Base-by-base conservation (phyloP, 2,113 vertebrate genomes). In the Neofelis nebulosa region DNA sequence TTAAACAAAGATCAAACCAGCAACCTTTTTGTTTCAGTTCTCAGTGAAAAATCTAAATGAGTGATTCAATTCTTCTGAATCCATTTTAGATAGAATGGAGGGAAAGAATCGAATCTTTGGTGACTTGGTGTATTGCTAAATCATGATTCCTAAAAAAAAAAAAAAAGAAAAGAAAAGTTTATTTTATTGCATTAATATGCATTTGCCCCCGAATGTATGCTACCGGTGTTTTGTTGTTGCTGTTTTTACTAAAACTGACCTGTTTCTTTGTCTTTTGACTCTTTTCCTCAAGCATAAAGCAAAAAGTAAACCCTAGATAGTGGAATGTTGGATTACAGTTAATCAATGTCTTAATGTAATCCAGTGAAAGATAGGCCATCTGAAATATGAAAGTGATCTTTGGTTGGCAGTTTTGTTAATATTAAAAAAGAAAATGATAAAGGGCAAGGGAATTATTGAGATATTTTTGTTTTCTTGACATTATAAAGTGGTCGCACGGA, bases 401-500 rank as follows among this genome's bases (percentile, higher is more conserved):
- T 45, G 83, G 63, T 83, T 83, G 31, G 61, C 13, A 50, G 14
- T 93, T 66, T 88, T 50, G 27, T 50, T 92, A 48, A 79, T 63
- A 69, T 52, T 66, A 81, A 55, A 29, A 55, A 33, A 63, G 38
- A 89, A 82, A 63, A 36, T 86, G 50, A 63, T 21, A 61, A 76
- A 88, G 79, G 27, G 48, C 36, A 85, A 82, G 74, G 8, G 29
- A 71, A 68, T 81, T 21, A 66, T 33, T 61, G 33, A 66, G 15
- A 84, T 79, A n/a, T 69, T 86, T 92, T 83, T 93, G 66, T 93
- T 88, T 89, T 71, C 52, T 65, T 55, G 12, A 87, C 74, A 79
- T 27, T 73, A 23, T 63, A 29, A 92, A 86, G 38, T 55, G 19
- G 9, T 61, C 38, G 23, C 13, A 57, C 21, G 41, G 48, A 48